Percentiles rank a stretch among this genome's conserved stretches.
Conservation (phyloP, 2,888 invertebrate species). For the Agonopterix subpropinquella region DNA sequence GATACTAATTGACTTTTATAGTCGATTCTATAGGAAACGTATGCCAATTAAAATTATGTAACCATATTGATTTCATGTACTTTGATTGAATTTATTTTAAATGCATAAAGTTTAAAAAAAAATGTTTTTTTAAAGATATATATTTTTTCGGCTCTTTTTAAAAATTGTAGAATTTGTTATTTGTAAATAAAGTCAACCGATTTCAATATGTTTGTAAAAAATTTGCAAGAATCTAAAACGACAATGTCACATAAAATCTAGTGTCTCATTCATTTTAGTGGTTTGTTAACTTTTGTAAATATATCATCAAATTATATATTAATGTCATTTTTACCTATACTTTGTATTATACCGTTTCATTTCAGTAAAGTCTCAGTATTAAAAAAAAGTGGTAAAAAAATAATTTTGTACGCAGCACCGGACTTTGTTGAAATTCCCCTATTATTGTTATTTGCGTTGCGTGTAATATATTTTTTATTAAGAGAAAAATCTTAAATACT, state of each 20-base stretch:
- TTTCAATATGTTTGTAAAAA: no score
- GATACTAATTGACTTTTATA: no score
- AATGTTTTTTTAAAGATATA: no score
- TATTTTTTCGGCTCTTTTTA: no score
- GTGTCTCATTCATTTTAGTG: slow-evolving; percentile 38
- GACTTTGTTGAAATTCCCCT: slow-evolving; percentile 56
- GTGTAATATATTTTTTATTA: slow-evolving; percentile 74
- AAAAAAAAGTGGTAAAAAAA: slow-evolving; percentile 23
- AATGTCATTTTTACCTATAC: slow-evolving; percentile 30
- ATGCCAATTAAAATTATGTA: no score
- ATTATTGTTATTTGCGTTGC: slow-evolving; percentile 60
- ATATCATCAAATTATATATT: slow-evolving; percentile 40
- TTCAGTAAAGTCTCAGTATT: slow-evolving; percentile 61
- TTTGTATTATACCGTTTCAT: slow-evolving; percentile 49
- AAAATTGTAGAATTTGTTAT: no score
- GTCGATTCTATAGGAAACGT: no score
- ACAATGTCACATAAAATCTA: slow-evolving; percentile 31
- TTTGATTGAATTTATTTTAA: no score
- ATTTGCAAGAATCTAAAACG: slow-evolving; percentile 13
- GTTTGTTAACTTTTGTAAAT: slow-evolving; percentile 69
- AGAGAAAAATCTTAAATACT: slow-evolving; percentile 72
- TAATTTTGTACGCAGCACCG: slow-evolving; percentile 40
- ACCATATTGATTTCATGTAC: no score
- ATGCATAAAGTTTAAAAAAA: no score
- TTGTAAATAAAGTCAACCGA: no score